Evolutionary conservation across 2,113 vertebrate species (phyloP).

Genomic region (Etheostoma spectabile): DNA sequence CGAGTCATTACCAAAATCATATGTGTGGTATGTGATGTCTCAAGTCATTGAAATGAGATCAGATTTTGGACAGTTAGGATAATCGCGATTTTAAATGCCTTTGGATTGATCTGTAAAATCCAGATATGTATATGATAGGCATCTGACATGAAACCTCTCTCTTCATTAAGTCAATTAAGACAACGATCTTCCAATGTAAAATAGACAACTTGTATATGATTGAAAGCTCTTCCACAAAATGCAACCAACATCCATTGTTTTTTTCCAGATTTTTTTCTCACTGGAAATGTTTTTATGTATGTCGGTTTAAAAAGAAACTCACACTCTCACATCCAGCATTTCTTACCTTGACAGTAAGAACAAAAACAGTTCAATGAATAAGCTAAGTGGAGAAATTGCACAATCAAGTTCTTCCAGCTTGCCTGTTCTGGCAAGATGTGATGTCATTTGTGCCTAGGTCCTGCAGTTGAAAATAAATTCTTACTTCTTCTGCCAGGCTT

Average conservation of each 20-base stretch:
- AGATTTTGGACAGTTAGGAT: not conserved
- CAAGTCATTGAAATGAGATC: constrained; percentile 9
- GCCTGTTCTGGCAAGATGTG: not conserved
- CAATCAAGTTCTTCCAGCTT: not conserved
- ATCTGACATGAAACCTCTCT: constrained; percentile 3
- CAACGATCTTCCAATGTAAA: not conserved
- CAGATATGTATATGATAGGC: not conserved
- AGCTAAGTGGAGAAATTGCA: not conserved
- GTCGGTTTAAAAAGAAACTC: not conserved
- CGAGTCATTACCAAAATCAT: constrained; percentile 14
- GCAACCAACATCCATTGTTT: constrained; percentile 34
- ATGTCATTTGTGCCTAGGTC: not conserved
- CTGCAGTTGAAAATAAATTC: not conserved
- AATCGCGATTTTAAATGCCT: constrained; percentile 3
- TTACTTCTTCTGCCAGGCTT: not conserved
- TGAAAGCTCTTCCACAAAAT: constrained; percentile 46
- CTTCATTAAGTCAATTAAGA: constrained; percentile 14
- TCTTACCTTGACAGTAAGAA: not conserved
- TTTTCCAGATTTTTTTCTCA: too few relatives aligned
- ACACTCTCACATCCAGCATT: not conserved
- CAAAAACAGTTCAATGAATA: not conserved
- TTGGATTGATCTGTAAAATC: constrained; percentile 10
- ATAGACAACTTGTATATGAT: constrained; percentile 47
- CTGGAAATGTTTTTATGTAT: not conserved
- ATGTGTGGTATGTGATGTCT: not conserved